These are phyloP conservation scores for Eufriesea mexicana DNA, from an alignment of 1,140 invertebrate genomes.

Conservation along the genomic window DNA sequence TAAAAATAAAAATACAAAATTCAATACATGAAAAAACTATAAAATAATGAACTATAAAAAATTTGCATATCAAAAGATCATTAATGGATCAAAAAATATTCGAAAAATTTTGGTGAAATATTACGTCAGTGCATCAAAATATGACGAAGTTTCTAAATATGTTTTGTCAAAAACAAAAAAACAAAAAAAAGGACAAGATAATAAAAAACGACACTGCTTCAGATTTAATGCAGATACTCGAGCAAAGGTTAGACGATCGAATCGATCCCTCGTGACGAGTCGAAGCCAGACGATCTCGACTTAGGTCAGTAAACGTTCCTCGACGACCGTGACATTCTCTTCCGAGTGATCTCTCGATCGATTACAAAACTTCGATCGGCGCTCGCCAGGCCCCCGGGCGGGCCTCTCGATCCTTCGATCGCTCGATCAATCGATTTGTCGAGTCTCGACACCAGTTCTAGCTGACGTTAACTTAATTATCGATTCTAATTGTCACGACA, in stretches of 20 bases:
- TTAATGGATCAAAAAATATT: too few species aligned
- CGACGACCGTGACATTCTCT: conserved; percentile 66
- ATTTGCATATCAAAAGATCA: too few species aligned
- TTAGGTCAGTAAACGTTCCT: conserved; percentile 68
- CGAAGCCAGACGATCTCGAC: conserved; percentile 47
- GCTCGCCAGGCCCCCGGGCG: conserved; percentile 23
- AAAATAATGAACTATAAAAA: too few species aligned
- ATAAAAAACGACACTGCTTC: background rate
- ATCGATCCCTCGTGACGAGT: conserved; percentile 28
- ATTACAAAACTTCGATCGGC: conserved; percentile 57
- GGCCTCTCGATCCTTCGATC: conserved; percentile 47
- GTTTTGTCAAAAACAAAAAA: too few species aligned
- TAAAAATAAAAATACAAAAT: too few species aligned
- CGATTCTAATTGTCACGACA: conserved; percentile 25
- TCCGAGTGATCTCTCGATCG: conserved; percentile 54
- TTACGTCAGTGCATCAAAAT: too few species aligned
- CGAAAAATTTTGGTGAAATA: too few species aligned
- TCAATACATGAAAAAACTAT: too few species aligned
- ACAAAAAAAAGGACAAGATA: too few species aligned
- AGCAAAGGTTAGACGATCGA: background rate
- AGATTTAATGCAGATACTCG: background rate
- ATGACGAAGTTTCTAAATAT: background rate
- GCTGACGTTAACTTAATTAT: conserved; percentile 40
- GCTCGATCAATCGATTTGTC: conserved; percentile 45
- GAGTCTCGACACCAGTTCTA: background rate